Base-by-base conservation (phyloP, 2,888 invertebrate genomes). In the Choreutis nemorana region DNA sequence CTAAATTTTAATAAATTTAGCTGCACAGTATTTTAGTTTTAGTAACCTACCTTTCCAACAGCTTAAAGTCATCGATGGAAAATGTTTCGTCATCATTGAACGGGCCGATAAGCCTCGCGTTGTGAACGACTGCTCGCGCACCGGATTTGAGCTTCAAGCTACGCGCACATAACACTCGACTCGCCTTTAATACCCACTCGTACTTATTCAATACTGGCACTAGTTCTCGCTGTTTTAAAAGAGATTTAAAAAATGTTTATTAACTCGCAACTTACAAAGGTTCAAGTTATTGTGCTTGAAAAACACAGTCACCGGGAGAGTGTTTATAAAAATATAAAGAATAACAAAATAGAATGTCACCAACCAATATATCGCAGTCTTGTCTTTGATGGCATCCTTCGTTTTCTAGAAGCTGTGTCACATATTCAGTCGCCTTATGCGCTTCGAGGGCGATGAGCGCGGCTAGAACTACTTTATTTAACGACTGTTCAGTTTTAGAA, bases 41-140 rank as follows among this genome's bases (percentile, higher is more conserved):
- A 18, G 8, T 18, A 18, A 18, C 9, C 10, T 46, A 83, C 65
- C 90, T 85, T 56, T 98, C 97, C 27, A 98, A 78, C 16, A 99
- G 77, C 20, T 86, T 81, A 59, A 96, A 96, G 73, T 99, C 98
- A 29, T 97, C 96, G 16, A 83, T 73, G 3, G 87, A 86, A 57
- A 98, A 94, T 12, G 70, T 66, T 56, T 97, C 97, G 12, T 81
- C 72, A 0, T 77, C 66, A 2, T 81, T 72, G 4, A 98, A 72
- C 0, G 97, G 95, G 0, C 97, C 98, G 32, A 95, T 79, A 16
- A 97, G 81, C 36, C 93, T 83, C 7, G 97, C 95, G 75, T 98
- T 98, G 32, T 90, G 87, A 9, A 97, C 78, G 3, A 98, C 73
- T 0, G 89, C 89, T 35, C 87, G 82, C 28, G 83, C 82, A 3